phyloP scores from a whole-genome alignment of 2,797 vertebrate genomes.

The Antennarius maculatus region DNA sequence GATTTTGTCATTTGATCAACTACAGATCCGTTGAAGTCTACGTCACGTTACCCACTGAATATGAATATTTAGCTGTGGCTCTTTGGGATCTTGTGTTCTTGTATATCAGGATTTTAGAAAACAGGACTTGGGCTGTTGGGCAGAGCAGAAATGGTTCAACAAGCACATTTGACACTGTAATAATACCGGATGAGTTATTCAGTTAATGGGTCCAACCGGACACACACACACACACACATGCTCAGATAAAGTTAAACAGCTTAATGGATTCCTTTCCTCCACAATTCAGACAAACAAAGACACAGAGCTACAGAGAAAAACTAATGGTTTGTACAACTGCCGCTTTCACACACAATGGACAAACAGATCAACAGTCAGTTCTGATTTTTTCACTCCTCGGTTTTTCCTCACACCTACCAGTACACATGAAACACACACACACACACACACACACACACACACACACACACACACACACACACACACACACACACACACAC shows the following conservation, averaged over 20 bases:
- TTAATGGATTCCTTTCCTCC: conserved; percentile 48
- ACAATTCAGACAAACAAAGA: conserved; percentile 21
- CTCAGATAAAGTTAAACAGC: conserved; percentile 39
- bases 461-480: neutral
- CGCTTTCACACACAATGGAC: conserved; percentile 12
- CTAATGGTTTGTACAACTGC: conserved; percentile 34
- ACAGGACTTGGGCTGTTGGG: conserved; percentile 39
- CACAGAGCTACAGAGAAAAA: conserved; percentile 15
- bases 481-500: conserved; percentile 1
- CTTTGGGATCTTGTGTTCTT: conserved; percentile 20
- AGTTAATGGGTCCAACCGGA: conserved; percentile 56
- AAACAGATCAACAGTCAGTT: conserved; percentile 44
- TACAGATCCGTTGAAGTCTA: conserved; percentile 28
- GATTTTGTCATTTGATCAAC: conserved; percentile 17
- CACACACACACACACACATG: conserved; percentile 3
- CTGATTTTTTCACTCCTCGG: conserved; percentile 40
- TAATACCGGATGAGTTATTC: conserved; percentile 62
- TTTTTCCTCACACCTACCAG: conserved; percentile 49
- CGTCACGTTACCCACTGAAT: conserved; percentile 9
- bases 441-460: neutral
- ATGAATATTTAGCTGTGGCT: conserved; percentile 46
- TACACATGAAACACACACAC: neutral
- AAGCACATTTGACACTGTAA: conserved; percentile 52
- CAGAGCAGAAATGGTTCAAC: conserved; percentile 49
- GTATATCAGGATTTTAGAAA: conserved; percentile 44